Percentiles rank a stretch among this genome's conserved stretches.
phyloP scores from a whole-genome alignment of 1,140 invertebrate species.

The Propsilocerus akamusi region DNA sequence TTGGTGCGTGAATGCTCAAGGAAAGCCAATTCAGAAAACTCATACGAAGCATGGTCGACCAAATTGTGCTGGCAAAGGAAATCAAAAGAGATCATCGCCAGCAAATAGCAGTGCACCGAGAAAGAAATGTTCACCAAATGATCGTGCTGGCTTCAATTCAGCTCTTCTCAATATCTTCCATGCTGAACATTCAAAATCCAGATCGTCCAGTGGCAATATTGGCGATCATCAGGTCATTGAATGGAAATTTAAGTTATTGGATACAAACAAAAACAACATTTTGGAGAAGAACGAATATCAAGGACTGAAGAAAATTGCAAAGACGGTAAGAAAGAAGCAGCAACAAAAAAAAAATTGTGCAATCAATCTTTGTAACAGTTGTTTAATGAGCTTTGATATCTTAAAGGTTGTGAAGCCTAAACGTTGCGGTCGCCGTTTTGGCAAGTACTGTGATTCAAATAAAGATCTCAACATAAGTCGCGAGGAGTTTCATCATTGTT shows the following conservation, averaged over 20 bases:
- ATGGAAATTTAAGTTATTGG: conserved; percentile 76
- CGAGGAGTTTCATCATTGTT: conserved; percentile 68
- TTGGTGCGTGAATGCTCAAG: conserved; percentile 62
- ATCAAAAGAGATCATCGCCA: conserved; percentile 21
- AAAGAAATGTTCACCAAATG: conserved; percentile 38
- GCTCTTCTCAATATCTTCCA: conserved; percentile 68
- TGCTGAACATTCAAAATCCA: conserved; percentile 45
- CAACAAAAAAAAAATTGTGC: too few relatives aligned
- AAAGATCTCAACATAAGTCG: conserved; percentile 52
- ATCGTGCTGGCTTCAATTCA: conserved; percentile 58
- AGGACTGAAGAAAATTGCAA: conserved; percentile 58
- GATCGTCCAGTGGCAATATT: conserved; percentile 12
- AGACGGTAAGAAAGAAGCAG: conserved; percentile 40
- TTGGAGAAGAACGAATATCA: conserved; percentile 64
- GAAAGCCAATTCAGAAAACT: conserved; percentile 57
- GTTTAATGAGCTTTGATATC: not conserved
- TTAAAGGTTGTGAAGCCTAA: conserved; percentile 58
- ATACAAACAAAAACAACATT: conserved; percentile 51
- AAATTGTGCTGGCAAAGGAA: conserved; percentile 34
- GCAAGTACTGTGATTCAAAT: conserved; percentile 66
- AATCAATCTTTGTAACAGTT: not conserved
- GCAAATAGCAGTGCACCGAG: conserved; percentile 10
- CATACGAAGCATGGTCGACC: conserved; percentile 45
- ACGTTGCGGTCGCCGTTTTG: conserved; percentile 74
- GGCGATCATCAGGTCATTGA: conserved; percentile 35